Evolutionary conservation across 2,888 invertebrate genomes (phyloP).

Genomic region (Serrognathus titanus): DNA sequence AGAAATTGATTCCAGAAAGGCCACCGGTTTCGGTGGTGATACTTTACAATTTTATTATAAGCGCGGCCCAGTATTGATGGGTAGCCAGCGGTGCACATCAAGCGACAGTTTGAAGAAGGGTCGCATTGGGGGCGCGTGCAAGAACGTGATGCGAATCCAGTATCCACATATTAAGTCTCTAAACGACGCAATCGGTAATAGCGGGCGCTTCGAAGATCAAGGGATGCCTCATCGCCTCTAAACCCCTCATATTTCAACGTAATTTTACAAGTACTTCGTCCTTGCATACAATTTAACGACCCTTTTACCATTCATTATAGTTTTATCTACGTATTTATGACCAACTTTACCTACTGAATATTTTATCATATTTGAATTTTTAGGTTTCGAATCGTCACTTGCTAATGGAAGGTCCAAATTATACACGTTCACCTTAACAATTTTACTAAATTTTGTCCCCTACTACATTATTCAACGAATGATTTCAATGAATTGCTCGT

Average conservation of each 20-base stretch:
- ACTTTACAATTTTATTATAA: constrained; percentile 41
- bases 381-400: not conserved
- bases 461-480: no score
- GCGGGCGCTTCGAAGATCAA: constrained; percentile 22
- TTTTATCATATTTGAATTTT: constrained; percentile 31
- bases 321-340: constrained; percentile 39
- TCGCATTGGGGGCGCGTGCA: constrained; percentile 25
- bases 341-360: constrained; percentile 34
- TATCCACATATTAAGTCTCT: constrained; percentile 27
- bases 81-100: constrained; percentile 20
- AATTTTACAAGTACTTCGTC: constrained; percentile 35
- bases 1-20: constrained; percentile 40
- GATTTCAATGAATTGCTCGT: no score
- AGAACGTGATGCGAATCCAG: constrained; percentile 30
- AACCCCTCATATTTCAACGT: constrained; percentile 38
- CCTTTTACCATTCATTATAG: constrained; percentile 43
- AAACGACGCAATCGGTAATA: constrained; percentile 29
- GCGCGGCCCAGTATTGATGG: constrained; percentile 23
- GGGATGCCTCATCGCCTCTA: constrained; percentile 30
- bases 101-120: constrained; percentile 14
- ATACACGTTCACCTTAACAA: no score
- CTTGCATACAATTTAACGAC: constrained; percentile 41
- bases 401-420: not conserved
- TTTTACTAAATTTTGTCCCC: no score
- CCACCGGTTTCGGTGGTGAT: constrained; percentile 24